Conservation (phyloP, 2,888 invertebrate genomes). For the Ectemnius cavifrons region DNA sequence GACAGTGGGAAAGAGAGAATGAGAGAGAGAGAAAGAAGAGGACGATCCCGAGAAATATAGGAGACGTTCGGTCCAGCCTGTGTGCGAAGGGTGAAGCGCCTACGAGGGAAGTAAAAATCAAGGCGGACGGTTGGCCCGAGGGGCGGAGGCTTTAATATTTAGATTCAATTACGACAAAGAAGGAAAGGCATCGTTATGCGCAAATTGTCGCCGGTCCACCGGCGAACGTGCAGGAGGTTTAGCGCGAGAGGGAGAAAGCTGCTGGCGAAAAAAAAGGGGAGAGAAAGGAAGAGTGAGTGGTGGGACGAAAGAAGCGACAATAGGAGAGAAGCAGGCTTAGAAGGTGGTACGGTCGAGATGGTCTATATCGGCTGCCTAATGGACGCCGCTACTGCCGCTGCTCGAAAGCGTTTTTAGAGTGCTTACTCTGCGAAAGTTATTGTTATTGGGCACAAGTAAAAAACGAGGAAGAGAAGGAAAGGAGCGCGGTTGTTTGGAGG, state of each 20-base stretch:
- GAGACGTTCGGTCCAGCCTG: constrained; percentile 14
- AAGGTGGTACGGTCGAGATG: constrained; percentile 24
- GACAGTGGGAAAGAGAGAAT: constrained; percentile 6
- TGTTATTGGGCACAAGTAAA: constrained; percentile 40
- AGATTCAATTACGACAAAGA: constrained; percentile 73
- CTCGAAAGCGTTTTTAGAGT: constrained; percentile 30
- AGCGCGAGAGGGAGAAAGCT: constrained; percentile 31
- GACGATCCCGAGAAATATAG: not conserved
- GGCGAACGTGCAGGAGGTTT: constrained; percentile 19
- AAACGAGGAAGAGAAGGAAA: constrained; percentile 9
- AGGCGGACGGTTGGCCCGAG: constrained; percentile 61
- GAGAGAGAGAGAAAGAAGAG: not conserved
- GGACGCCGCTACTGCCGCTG: constrained; percentile 30
- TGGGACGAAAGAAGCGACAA: not conserved
- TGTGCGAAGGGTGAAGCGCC: not conserved
- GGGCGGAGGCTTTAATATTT: constrained; percentile 70
- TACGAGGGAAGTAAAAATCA: constrained; percentile 56
- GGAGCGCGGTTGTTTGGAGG: too few species aligned
- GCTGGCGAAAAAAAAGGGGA: constrained; percentile 1
- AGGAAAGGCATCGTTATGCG: constrained; percentile 69
- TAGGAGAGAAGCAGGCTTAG: constrained; percentile 19
- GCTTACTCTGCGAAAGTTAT: constrained; percentile 44
- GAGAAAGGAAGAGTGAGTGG: not conserved
- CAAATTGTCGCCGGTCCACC: constrained; percentile 65
- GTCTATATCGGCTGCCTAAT: constrained; percentile 48